Evolutionary conservation across 2,113 vertebrate species (phyloP).

Genomic region (Anser cygnoides): DNA sequence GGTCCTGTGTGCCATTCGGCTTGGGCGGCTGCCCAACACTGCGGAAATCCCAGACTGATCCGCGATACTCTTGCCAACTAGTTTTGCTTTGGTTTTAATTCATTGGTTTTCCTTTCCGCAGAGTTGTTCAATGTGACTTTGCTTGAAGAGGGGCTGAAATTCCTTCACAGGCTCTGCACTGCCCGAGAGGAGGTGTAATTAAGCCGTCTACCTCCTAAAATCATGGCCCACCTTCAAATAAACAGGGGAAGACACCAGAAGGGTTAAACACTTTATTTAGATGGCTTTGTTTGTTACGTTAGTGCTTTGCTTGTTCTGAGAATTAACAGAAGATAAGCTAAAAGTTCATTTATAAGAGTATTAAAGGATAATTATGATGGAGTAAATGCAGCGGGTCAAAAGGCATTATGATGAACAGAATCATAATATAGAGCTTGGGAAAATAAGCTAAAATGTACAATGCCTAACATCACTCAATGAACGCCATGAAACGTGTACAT

Average conservation of each 20-base stretch:
- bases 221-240: constrained; percentile 6
- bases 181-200: not conserved
- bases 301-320: constrained; percentile 79
- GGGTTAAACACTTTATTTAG: constrained; percentile 82
- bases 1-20: not conserved
- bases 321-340: constrained; percentile 86
- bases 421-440: constrained; percentile 73
- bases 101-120: not conserved
- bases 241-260: constrained; percentile 26
- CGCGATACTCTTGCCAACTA: not conserved
- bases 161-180: not conserved
- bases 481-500: not conserved
- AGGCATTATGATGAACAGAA: constrained; percentile 81
- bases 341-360: constrained; percentile 88
- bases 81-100: not conserved
- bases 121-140: not conserved
- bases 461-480: constrained; percentile 32
- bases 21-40: accelerated
- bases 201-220: not conserved
- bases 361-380: constrained; percentile 89
- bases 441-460: constrained; percentile 74
- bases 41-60: not conserved
- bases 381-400: constrained; percentile 82
- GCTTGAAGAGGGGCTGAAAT: not conserved
- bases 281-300: constrained; percentile 80